Percentiles rank a stretch among this genome's conserved stretches.
phyloP scores from a whole-genome alignment of 2,113 vertebrate species.

The Colaptes auratus region DNA sequence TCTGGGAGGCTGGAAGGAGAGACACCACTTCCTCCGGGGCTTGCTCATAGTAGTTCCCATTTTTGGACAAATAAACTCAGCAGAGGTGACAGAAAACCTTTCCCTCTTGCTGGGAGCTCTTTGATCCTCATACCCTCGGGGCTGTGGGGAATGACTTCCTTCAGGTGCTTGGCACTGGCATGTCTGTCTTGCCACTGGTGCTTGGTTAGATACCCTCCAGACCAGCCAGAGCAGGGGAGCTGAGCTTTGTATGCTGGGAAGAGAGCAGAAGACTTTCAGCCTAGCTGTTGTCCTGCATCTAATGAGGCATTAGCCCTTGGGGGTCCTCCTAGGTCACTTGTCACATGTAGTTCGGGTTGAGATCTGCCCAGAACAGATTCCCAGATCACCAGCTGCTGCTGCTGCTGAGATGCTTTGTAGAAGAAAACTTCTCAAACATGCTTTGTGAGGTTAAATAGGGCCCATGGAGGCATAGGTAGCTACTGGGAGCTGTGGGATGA shows the following conservation, averaged over 20 bases:
- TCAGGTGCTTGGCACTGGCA: background rate
- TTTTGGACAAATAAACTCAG: background rate
- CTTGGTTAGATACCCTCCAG: background rate
- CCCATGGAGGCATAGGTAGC: background rate
- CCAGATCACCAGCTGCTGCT: background rate
- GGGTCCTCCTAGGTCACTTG: background rate
- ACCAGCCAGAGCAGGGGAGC: background rate
- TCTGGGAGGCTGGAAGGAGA: background rate
- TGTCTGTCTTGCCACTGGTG: background rate
- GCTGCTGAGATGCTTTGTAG: background rate
- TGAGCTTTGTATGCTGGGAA: background rate
- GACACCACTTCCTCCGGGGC: background rate
- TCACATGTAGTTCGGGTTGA: background rate
- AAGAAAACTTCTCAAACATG: background rate
- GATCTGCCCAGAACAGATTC: background rate
- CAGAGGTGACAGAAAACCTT: constrained; percentile 1
- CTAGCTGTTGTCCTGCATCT: background rate
- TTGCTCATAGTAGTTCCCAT: background rate
- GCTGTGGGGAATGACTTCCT: background rate
- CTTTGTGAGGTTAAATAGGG: background rate
- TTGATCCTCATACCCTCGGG: background rate
- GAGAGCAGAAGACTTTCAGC: background rate
- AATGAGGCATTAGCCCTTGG: background rate
- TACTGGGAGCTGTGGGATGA: background rate
- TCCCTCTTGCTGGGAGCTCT: background rate